Conservation (phyloP, 1,140 invertebrate species). For the Eupeodes corollae region DNA sequence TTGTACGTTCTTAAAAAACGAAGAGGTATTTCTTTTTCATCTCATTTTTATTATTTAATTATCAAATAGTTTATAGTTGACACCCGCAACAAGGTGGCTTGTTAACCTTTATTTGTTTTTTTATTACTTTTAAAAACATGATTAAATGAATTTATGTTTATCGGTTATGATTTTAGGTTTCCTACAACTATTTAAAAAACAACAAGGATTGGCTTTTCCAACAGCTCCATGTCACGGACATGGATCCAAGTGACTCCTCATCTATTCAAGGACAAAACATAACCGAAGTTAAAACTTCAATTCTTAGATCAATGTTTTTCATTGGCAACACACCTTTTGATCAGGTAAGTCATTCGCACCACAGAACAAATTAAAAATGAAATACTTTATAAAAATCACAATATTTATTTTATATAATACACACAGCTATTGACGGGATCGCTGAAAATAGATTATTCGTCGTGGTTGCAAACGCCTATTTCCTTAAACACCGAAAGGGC, state of each 20-base stretch:
- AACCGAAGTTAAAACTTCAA: conserved; percentile 40
- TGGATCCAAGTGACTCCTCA: conserved; percentile 29
- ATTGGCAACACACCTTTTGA: conserved; percentile 59
- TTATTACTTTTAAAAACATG: neutral
- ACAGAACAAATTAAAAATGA: neutral
- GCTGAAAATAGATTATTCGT: conserved; percentile 43
- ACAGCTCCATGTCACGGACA: conserved; percentile 41
- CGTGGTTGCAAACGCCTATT: conserved; percentile 42
- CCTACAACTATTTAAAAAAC: conserved; percentile 54
- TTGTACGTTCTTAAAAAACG: too few species aligned
- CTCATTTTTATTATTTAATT: too few species aligned
- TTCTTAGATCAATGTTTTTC: conserved; percentile 64
- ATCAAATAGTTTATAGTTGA: too few species aligned
- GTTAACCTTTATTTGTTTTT: too few species aligned
- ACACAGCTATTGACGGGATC: conserved; percentile 41
- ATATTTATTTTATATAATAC: conserved; percentile 13
- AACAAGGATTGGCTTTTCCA: conserved; percentile 55
- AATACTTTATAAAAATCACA: conserved; percentile 6
- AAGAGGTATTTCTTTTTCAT: too few species aligned
- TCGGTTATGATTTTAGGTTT: conserved; percentile 37
- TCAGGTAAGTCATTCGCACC: conserved; percentile 40
- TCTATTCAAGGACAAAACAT: conserved; percentile 36
- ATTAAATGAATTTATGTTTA: neutral
- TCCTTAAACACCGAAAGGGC: conserved; percentile 42
- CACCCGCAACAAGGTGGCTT: too few species aligned